A percentile compares a stretch with the other conserved stretches of the same genome.
phyloP scores from a whole-genome alignment of 2,888 invertebrate species.

The Patella depressa region DNA sequence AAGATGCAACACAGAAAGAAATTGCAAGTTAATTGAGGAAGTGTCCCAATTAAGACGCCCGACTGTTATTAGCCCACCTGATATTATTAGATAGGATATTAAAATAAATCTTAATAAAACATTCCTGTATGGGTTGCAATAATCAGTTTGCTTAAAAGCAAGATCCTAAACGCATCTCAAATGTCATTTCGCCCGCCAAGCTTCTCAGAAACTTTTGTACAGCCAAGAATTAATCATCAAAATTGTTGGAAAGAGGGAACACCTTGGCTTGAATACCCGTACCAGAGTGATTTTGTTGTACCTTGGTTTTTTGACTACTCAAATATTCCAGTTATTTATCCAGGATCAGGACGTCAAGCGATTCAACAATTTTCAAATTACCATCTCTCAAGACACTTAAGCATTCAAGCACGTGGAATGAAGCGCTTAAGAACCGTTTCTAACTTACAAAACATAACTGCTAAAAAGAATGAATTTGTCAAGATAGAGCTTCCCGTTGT shows the following conservation, averaged over 20 bases:
- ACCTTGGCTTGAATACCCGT: background rate
- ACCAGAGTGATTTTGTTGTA: background rate
- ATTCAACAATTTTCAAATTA: background rate
- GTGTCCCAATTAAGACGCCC: no score
- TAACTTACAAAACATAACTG: background rate
- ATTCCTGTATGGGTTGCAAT: no score
- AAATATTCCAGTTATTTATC: no score
- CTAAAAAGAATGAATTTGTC: background rate
- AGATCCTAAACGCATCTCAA: background rate
- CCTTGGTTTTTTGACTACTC: no score
- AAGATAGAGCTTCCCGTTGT: background rate
- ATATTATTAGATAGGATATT: no score
- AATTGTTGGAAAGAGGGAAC: background rate
- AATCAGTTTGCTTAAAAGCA: background rate
- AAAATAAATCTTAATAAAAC: no score
- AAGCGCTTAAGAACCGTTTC: background rate
- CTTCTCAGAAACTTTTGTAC: constrained; percentile 1
- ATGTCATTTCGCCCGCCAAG: background rate
- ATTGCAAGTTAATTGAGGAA: no score
- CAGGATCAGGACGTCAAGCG: no score
- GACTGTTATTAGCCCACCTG: no score
- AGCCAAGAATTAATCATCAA: background rate
- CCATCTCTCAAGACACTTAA: background rate
- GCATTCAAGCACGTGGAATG: background rate
- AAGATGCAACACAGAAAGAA: no score